Conservation (phyloP, 1,140 invertebrate genomes). For the Formica selysi region DNA sequence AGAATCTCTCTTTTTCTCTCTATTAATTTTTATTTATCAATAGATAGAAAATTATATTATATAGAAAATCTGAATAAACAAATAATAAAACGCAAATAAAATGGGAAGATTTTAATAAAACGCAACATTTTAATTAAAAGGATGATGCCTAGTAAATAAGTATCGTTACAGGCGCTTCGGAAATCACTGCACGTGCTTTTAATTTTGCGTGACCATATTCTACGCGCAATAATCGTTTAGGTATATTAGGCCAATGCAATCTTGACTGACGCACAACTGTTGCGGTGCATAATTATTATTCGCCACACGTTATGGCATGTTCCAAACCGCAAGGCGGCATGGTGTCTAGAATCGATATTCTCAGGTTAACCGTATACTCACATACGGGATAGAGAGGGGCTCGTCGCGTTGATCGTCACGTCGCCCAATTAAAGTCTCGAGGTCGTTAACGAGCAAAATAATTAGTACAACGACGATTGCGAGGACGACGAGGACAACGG, state of each 20-base stretch:
- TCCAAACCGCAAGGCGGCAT: conserved; percentile 34
- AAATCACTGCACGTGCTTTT: background rate
- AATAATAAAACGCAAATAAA: background rate
- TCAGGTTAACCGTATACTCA: conserved; percentile 52
- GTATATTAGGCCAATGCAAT: conserved; percentile 50
- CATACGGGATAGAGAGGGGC: background rate
- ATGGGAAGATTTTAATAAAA: background rate
- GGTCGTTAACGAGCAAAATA: conserved; percentile 76
- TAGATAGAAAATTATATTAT: background rate
- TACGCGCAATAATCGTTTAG: conserved; percentile 20
- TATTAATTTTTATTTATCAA: background rate
- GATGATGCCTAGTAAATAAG: background rate
- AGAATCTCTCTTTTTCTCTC: background rate
- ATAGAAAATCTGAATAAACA: background rate
- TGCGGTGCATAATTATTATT: conserved; percentile 63
- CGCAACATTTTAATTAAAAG: background rate
- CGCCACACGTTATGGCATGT: conserved; percentile 47
- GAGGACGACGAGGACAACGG: conserved; percentile 38
- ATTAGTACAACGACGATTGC: conserved; percentile 59
- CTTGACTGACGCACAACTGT: conserved; percentile 56
- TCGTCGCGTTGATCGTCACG: conserved; percentile 66
- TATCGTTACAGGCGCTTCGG: background rate
- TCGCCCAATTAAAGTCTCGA: conserved; percentile 72
- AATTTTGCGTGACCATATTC: conserved; percentile 35
- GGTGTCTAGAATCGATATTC: conserved; percentile 56